These are phyloP conservation scores for Idaea straminata DNA, from an alignment of 2,888 invertebrate genomes.

Conservation along the genomic window DNA sequence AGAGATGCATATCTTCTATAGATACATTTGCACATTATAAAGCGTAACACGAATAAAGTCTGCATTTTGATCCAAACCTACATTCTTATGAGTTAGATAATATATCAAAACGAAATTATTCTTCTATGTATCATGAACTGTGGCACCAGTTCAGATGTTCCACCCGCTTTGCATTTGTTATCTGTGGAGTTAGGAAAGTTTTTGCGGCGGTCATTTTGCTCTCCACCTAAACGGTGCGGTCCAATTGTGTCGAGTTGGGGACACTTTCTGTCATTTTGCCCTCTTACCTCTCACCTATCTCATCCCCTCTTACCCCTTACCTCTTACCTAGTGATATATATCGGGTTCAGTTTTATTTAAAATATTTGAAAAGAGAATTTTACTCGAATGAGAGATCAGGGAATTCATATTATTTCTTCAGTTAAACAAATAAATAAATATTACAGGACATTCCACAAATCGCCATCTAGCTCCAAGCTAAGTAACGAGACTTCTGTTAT, in stretches of 20 bases:
- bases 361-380: neutral
- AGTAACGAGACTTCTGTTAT: too few species aligned
- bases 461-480: too few species aligned
- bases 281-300: neutral
- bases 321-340: neutral
- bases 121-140: conserved; percentile 10
- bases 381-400: neutral
- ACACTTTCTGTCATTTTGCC: neutral
- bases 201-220: conserved; percentile 38
- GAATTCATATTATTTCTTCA: too few species aligned
- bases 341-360: neutral
- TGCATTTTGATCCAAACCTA: neutral
- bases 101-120: neutral
- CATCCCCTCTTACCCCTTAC: neutral
- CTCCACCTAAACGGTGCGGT: conserved; percentile 9
- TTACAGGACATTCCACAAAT: too few species aligned
- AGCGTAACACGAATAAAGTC: too few species aligned
- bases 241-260: conserved; percentile 1
- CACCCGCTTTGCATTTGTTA: conserved; percentile 36
- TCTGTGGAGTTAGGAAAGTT: conserved; percentile 30
- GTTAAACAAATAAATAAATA: too few species aligned
- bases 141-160: conserved; percentile 10
- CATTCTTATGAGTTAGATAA: neutral
- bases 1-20: too few species aligned
- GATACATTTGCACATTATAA: too few species aligned